Evolutionary conservation across 1,140 invertebrate genomes (phyloP), one percentile per base, ranked within the genome.

Genomic region (Cotesia typhae): DNA sequence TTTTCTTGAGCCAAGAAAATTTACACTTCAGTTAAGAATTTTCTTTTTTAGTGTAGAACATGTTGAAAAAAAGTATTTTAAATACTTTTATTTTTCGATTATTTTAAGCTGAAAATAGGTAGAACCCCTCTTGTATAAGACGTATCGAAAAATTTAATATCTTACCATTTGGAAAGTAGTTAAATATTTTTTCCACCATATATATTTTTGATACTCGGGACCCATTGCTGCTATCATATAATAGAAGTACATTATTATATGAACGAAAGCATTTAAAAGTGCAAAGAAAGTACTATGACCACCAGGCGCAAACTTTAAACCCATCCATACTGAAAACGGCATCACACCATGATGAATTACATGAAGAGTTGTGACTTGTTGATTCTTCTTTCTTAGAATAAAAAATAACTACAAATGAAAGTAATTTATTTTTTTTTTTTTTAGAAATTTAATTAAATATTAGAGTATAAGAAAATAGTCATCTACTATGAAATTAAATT

Each of bases 131-230:
- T 28, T 28, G 2, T 28, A 28, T 67, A 72, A 57, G 36, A 28
- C 66, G 66, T 47, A 72, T 60, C 14, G 72, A 69, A 52, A 71
- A 74, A 70, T 71, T 70, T 28, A 20, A 10, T 53, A 63, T 57
- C 85, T 85, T 89, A 96, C 94, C 92, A 98, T 95, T 88, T 98
- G 96, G 82, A 97, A 91, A 70, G 92, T 91, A 28, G 96, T 98
- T 57, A 98, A 90, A 84, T 98, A 95, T 82, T 95, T 96, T 85
- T 98, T 98, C 95, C 96, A 98, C 95, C 95, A 97, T 68, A 98
- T 92, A 80, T 92, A 96, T 81, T 95, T 95, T 84, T 95, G 94
- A 83, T 94, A 95, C 74, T 92, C 87, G 7, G 95, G 95, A 63
- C 95, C 95, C 91, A 97, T 92, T 1, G 96, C 95, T 3, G 96